These are phyloP conservation scores for Harpagoxenus sublaevis DNA, from an alignment of 2,888 invertebrate species.

Conservation along the genomic window DNA sequence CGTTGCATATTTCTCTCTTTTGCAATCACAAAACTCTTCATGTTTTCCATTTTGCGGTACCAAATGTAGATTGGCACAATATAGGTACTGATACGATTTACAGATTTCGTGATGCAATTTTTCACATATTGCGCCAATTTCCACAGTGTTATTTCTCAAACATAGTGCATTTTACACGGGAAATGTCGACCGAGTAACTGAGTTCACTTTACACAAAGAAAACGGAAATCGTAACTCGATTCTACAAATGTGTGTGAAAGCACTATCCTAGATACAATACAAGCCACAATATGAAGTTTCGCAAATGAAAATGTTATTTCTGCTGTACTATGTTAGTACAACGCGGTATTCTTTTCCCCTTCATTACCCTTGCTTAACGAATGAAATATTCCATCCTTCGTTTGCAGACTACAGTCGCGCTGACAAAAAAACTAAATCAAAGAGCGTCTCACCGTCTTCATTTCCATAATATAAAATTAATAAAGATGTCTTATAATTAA, in stretches of 20 bases:
- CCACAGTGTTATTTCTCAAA: neutral
- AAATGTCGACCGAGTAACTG: neutral
- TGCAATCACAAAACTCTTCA: neutral
- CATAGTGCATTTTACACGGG: neutral
- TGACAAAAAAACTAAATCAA: slow-evolving; percentile 7
- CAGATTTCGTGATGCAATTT: neutral
- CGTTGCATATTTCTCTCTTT: neutral
- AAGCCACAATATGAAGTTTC: slow-evolving; percentile 4
- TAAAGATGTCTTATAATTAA: slow-evolving; percentile 5
- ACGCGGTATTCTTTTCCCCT: neutral
- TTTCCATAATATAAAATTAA: slow-evolving; percentile 12
- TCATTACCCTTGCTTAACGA: slow-evolving; percentile 21
- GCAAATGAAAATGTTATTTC: slow-evolving; percentile 33
- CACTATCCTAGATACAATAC: neutral
- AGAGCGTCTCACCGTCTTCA: neutral
- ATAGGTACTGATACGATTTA: neutral
- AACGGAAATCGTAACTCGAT: slow-evolving; percentile 30
- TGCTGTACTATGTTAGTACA: neutral
- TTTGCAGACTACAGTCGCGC: neutral
- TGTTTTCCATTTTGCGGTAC: neutral
- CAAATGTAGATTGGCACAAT: neutral
- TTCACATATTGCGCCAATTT: slow-evolving; percentile 3
- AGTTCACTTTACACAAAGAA: neutral
- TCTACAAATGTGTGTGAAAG: neutral
- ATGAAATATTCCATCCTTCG: neutral